phyloP scores from a whole-genome alignment of 2,113 vertebrate species.

The Aspiorhynchus laticeps region DNA sequence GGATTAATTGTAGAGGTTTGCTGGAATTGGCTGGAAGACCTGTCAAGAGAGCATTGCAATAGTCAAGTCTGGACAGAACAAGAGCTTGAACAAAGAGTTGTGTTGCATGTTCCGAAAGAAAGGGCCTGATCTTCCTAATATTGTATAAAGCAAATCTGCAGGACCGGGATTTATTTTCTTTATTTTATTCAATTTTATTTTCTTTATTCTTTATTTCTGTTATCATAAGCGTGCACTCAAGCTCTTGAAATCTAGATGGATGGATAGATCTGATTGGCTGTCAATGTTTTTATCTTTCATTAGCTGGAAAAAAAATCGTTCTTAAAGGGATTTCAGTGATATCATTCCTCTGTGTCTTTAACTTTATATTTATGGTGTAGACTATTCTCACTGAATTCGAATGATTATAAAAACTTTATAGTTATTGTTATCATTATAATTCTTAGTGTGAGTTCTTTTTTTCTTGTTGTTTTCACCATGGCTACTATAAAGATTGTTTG shows the following conservation, averaged over 20 bases:
- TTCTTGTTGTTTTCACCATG: too few species aligned
- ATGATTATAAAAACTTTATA: background rate
- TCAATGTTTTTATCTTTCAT: background rate
- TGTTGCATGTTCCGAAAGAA: too few species aligned
- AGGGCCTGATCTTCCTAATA: too few species aligned
- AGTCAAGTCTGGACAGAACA: too few species aligned
- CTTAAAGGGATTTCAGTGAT: background rate
- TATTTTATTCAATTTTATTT: background rate
- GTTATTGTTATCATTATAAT: background rate
- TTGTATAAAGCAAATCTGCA: too few species aligned
- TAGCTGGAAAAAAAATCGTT: background rate
- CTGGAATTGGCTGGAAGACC: too few species aligned
- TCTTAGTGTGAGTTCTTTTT: too few species aligned
- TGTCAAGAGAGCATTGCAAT: too few species aligned
- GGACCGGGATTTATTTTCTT: too few species aligned
- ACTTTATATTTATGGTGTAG: background rate
- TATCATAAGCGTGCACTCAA: background rate
- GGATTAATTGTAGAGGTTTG: too few species aligned
- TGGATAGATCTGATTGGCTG: background rate
- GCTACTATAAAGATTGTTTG: background rate
- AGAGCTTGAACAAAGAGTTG: too few species aligned
- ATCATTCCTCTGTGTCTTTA: background rate
- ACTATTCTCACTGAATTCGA: background rate
- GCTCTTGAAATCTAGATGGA: background rate
- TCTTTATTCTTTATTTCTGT: background rate